Conservation (phyloP, 2,888 invertebrate genomes). For the Plebejus anna region DNA sequence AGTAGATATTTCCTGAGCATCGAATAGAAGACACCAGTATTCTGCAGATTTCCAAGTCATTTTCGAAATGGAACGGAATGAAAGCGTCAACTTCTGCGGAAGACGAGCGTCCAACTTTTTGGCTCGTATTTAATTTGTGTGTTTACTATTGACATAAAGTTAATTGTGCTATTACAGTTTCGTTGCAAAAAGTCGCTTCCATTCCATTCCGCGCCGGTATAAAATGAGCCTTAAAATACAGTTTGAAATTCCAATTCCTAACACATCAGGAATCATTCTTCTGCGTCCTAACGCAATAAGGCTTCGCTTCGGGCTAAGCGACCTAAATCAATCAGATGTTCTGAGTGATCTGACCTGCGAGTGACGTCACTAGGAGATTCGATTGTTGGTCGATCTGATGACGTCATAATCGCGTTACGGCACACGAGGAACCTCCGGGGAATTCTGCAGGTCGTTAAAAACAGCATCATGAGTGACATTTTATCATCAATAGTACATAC, state of each 20-base stretch:
- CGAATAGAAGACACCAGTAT: no score
- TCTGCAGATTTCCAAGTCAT: no score
- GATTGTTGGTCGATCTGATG: constrained; percentile 11
- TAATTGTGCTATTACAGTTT: no score
- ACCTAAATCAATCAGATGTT: constrained; percentile 11
- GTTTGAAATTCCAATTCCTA: not conserved
- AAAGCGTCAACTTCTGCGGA: no score
- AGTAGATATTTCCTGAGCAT: no score
- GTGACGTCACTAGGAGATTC: constrained; percentile 5
- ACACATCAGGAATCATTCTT: not conserved
- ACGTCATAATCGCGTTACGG: constrained; percentile 9
- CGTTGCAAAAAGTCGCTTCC: no score
- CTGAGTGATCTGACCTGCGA: constrained; percentile 1
- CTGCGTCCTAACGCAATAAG: not conserved
- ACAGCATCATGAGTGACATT: not conserved
- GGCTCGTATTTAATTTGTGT: no score
- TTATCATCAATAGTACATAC: no score
- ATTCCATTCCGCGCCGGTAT: no score
- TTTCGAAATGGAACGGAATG: no score
- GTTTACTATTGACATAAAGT: no score
- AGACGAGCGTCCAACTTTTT: no score
- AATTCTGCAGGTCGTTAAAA: not conserved
- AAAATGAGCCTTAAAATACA: not conserved
- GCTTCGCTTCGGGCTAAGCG: not conserved
- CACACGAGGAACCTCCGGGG: constrained; percentile 12